phyloP scores from a whole-genome alignment of 1,140 invertebrate species.

The Triops longicaudatus region DNA sequence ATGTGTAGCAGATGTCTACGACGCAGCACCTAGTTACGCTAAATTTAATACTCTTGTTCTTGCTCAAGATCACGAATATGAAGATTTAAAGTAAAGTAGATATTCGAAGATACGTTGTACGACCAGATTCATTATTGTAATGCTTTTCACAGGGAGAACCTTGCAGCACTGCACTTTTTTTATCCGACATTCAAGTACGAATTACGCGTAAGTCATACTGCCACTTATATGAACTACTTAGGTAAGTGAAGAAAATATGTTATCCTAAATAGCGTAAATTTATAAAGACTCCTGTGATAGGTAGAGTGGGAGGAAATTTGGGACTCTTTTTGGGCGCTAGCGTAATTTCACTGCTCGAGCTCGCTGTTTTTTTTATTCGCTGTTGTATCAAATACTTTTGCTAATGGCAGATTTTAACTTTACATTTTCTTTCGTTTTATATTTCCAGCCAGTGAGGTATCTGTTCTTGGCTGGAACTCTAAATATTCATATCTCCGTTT shows the following conservation, averaged over 20 bases:
- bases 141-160: not conserved
- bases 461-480: too few species aligned
- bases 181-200: not conserved
- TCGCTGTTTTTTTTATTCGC: not conserved
- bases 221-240: not conserved
- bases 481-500: too few species aligned
- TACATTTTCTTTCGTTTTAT: too few species aligned
- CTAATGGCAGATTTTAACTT: too few species aligned
- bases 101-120: not conserved
- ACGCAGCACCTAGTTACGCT: too few species aligned
- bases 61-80: not conserved
- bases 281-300: not conserved
- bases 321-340: conserved; percentile 25
- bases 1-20: too few species aligned
- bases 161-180: not conserved
- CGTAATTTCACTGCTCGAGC: conserved; percentile 22
- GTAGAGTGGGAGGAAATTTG: conserved; percentile 26
- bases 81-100: not conserved
- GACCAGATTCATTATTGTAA: not conserved
- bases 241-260: not conserved
- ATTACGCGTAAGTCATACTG: not conserved
- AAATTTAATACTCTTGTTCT: too few species aligned
- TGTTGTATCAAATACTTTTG: not conserved
- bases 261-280: not conserved
- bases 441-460: too few species aligned